Conservation (phyloP, 1,140 invertebrate species). For the Drosophila guanche region DNA sequence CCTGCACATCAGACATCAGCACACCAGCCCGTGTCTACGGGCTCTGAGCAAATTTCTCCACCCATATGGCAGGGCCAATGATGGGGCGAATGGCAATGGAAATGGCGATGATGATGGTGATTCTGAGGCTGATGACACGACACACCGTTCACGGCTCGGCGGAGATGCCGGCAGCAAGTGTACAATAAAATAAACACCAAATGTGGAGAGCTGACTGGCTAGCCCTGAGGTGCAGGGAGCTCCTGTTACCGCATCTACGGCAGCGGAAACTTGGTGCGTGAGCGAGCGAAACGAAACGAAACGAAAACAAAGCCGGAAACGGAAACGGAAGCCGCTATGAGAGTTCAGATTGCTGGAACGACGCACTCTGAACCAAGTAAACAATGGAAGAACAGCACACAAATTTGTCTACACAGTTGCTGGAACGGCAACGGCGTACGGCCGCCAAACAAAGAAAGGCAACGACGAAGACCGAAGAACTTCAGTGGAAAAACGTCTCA, state of each 20-base stretch:
- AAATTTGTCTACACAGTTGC: slow-evolving; percentile 41
- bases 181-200: slow-evolving; percentile 76
- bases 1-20: slow-evolving; percentile 41
- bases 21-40: slow-evolving; percentile 34
- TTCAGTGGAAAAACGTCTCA: slow-evolving; percentile 9
- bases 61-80: slow-evolving; percentile 41
- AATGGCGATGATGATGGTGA: slow-evolving; percentile 37
- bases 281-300: slow-evolving; percentile 28
- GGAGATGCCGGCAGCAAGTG: slow-evolving; percentile 64
- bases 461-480: slow-evolving; percentile 16
- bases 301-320: slow-evolving; percentile 75
- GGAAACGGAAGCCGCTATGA: slow-evolving; percentile 67
- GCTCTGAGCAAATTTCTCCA: slow-evolving; percentile 38
- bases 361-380: slow-evolving; percentile 53
- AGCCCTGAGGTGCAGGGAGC: slow-evolving; percentile 18
- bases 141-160: slow-evolving; percentile 66
- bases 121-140: slow-evolving; percentile 49
- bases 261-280: slow-evolving; percentile 11
- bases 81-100: slow-evolving; percentile 28
- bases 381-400: slow-evolving; percentile 33
- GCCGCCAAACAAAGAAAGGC: slow-evolving; percentile 37
- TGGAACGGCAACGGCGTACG: slow-evolving; percentile 20
- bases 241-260: not conserved
- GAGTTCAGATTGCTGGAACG: slow-evolving; percentile 51
- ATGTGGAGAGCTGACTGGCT: slow-evolving; percentile 21